Evolutionary conservation across 2,888 invertebrate species (phyloP).

Genomic region (Lathronympha strigana): DNA sequence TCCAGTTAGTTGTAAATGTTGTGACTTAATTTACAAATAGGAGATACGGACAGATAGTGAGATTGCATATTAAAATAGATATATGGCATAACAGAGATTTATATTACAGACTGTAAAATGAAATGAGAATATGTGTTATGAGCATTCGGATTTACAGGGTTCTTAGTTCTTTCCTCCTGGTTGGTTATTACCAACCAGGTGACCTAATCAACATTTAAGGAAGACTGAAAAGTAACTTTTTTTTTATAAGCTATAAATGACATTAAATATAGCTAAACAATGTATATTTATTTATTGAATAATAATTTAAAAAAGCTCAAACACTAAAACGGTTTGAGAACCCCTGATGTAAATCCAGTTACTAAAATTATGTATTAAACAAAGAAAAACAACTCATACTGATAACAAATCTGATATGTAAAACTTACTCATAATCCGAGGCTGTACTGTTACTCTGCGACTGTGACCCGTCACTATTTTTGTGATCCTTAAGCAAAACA

Average conservation of each 20-base stretch:
- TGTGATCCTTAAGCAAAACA: constrained; percentile 39
- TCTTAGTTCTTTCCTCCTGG: no score
- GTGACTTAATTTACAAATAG: constrained; percentile 5
- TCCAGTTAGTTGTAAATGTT: neutral
- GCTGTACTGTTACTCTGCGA: constrained; percentile 57
- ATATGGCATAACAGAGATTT: neutral
- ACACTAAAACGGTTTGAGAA: neutral
- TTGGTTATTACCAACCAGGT: no score
- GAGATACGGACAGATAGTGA: neutral
- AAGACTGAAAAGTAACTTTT: no score
- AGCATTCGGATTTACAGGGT: no score
- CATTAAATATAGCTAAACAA: no score
- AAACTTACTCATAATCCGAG: constrained; percentile 71
- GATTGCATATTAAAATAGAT: constrained; percentile 12
- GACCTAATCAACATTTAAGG: no score
- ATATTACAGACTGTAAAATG: no score
- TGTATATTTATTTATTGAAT: neutral
- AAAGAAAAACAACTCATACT: constrained; percentile 42
- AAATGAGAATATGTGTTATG: no score
- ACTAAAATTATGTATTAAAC: constrained; percentile 48
- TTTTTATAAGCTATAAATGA: no score
- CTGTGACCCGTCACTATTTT: constrained; percentile 50
- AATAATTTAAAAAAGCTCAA: neutral
- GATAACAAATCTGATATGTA: constrained; percentile 42
- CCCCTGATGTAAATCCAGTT: constrained; percentile 22